Percentiles rank a stretch among this genome's conserved stretches.
Evolutionary conservation across 53 echinoderm and acorn worm species (phyloP).

Genomic region (Paelopatides confundens): DNA sequence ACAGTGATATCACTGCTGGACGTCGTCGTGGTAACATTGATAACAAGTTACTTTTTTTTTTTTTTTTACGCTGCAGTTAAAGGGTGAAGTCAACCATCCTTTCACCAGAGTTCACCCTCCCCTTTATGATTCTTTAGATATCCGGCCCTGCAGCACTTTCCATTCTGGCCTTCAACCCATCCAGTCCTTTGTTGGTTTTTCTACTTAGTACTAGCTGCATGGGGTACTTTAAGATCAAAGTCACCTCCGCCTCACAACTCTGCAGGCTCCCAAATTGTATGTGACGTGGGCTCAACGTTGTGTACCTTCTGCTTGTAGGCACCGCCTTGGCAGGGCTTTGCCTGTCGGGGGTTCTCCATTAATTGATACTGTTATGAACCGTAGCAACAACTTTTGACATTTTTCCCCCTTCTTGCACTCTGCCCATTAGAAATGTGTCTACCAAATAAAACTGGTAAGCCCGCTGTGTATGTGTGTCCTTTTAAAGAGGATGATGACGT

Average conservation of each 20-base stretch:
- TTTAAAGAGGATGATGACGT: too few relatives aligned
- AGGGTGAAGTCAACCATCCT: too few relatives aligned
- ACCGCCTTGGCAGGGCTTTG: constrained; percentile 8
- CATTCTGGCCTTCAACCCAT: neutral
- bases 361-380: constrained; percentile 42
- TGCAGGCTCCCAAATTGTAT: constrained; percentile 27
- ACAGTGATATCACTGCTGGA: too few relatives aligned
- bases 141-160: neutral
- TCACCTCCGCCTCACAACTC: neutral
- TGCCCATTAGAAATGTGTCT: too few relatives aligned
- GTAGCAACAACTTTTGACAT: constrained; percentile 1
- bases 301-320: neutral
- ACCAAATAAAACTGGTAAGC: too few relatives aligned
- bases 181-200: constrained; percentile 20
- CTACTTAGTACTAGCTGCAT: constrained; percentile 30
- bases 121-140: too few relatives aligned
- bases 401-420: neutral
- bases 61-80: too few relatives aligned
- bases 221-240: constrained; percentile 42
- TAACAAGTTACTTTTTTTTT: too few relatives aligned
- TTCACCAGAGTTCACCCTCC: too few relatives aligned
- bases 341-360: neutral
- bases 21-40: too few relatives aligned
- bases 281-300: constrained; percentile 23
- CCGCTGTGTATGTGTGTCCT: too few relatives aligned